These are phyloP conservation scores for Mallotus villosus DNA, from an alignment of 2,797 vertebrate species.

Conservation along the genomic window DNA sequence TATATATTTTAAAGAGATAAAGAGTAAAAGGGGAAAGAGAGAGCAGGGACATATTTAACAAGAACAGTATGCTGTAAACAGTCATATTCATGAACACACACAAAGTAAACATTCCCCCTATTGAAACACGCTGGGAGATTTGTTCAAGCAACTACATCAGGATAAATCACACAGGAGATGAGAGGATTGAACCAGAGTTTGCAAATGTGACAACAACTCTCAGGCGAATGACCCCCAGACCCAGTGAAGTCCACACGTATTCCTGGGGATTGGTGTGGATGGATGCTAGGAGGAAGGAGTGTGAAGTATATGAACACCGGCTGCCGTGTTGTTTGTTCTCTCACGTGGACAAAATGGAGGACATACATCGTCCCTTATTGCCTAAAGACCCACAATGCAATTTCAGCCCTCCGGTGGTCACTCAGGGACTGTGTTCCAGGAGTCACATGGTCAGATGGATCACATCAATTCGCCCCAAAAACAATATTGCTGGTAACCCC, in stretches of 20 bases:
- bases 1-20: too few species aligned
- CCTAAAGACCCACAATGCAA: conserved; percentile 82
- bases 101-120: conserved; percentile 45
- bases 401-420: conserved; percentile 84
- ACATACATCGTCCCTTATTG: conserved; percentile 83
- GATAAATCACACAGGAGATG: conserved; percentile 68
- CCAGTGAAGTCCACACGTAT: conserved; percentile 36
- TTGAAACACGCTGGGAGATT: conserved; percentile 62
- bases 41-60: background rate
- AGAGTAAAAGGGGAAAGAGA: background rate
- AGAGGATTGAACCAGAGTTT: conserved; percentile 71
- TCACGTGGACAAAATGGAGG: conserved; percentile 79
- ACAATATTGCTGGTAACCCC: conserved; percentile 50
- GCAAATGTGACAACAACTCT: conserved; percentile 64
- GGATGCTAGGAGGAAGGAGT: conserved; percentile 68
- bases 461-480: conserved; percentile 89
- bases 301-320: conserved; percentile 69
- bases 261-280: conserved; percentile 40
- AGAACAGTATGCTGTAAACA: background rate
- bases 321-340: conserved; percentile 76
- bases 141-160: conserved; percentile 57
- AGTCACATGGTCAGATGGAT: conserved; percentile 90
- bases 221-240: conserved; percentile 64
- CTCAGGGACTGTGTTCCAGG: conserved; percentile 81
- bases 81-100: conserved; percentile 1